A percentile compares a stretch with the other conserved stretches of the same genome.
These are phyloP conservation scores for Thyatira batis DNA, from an alignment of 2,888 invertebrate species.

Conservation along the genomic window DNA sequence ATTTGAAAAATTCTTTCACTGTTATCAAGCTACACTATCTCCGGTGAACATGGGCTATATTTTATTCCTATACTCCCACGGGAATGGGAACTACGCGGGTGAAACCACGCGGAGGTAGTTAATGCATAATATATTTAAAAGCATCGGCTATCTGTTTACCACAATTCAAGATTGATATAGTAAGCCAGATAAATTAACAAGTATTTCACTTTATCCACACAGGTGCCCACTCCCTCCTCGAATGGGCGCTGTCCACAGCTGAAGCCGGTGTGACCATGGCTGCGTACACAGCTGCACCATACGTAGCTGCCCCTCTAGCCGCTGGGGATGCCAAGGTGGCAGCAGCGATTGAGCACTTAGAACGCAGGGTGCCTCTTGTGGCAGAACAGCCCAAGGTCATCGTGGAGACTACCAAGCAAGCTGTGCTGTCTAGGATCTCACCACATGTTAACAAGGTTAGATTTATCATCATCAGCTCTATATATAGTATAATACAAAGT, in stretches of 20 bases:
- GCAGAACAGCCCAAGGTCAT: constrained; percentile 85
- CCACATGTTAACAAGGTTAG: constrained; percentile 79
- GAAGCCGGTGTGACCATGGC: constrained; percentile 85
- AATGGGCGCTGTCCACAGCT: constrained; percentile 86
- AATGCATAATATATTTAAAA: no score
- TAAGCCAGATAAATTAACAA: background rate
- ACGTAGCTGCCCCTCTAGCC: constrained; percentile 73
- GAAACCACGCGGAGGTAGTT: no score
- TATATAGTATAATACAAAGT: no score
- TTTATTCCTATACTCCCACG: no score
- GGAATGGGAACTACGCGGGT: no score
- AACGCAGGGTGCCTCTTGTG: constrained; percentile 85
- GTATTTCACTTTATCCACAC: background rate
- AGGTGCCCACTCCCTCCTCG: constrained; percentile 85
- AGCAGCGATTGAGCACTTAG: constrained; percentile 84
- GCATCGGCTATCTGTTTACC: no score
- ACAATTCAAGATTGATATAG: no score
- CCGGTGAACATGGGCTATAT: no score
- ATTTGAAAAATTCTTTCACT: no score
- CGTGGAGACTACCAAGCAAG: constrained; percentile 81
- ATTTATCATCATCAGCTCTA: no score
- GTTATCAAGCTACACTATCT: no score
- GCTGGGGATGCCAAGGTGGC: constrained; percentile 86
- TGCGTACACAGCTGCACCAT: constrained; percentile 84
- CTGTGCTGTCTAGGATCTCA: constrained; percentile 80